Evolutionary conservation across 2,113 vertebrate genomes (phyloP).

Genomic region (Isichthys henryi): DNA sequence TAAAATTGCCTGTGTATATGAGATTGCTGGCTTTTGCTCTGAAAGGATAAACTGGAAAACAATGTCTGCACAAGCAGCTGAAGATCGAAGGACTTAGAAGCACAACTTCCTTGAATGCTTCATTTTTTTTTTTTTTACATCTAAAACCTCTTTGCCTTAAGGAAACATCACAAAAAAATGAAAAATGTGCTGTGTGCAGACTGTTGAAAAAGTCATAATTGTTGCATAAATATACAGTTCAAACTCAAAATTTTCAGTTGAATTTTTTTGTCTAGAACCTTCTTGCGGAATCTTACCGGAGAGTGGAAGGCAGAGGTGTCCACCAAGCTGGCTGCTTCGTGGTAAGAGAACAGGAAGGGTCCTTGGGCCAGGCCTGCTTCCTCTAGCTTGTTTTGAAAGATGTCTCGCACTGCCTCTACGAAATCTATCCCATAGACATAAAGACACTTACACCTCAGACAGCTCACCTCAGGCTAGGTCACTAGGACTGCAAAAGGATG

Average conservation of each 20-base stretch:
- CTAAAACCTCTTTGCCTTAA: conserved; percentile 5
- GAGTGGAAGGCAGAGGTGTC: conserved; percentile 82
- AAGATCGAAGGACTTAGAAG: conserved; percentile 25
- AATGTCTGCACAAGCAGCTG: neutral
- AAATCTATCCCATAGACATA: conserved; percentile 56
- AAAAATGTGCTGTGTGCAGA: neutral
- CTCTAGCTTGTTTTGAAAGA: conserved; percentile 68
- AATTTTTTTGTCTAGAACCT: neutral
- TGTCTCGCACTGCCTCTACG: conserved; percentile 64
- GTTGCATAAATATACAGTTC: neutral
- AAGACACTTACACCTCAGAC: neutral
- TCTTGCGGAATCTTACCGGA: conserved; percentile 51
- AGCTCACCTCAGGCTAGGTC: neutral
- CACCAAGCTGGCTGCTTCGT: conserved; percentile 77
- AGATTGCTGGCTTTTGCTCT: neutral
- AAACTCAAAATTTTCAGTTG: neutral
- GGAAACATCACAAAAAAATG: neutral
- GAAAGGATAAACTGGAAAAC: conserved; percentile 6
- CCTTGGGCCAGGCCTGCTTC: conserved; percentile 60
- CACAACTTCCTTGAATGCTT: neutral
- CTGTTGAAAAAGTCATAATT: neutral
- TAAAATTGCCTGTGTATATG: neutral
- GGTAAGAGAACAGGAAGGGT: conserved; percentile 73
- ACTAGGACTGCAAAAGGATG: neutral
- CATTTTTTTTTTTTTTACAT: conserved; percentile 5